These are phyloP conservation scores for Aelia acuminata DNA, from an alignment of 2,888 invertebrate species.

Conservation along the genomic window DNA sequence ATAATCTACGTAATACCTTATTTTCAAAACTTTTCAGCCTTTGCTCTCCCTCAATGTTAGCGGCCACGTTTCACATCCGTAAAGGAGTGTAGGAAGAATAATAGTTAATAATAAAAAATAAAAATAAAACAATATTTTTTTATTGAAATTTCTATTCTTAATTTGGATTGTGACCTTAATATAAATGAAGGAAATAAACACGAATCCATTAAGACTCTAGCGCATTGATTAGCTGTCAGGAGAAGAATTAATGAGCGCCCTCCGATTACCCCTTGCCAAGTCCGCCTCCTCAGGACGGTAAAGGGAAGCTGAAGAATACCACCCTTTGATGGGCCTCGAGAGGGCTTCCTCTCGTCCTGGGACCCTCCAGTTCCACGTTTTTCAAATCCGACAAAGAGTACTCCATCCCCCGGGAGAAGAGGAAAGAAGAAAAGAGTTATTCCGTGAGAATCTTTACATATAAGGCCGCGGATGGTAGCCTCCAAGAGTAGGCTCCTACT, in stretches of 20 bases:
- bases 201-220: neutral
- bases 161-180: too few relatives aligned
- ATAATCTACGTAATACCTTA: too few relatives aligned
- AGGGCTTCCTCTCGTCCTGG: conserved; percentile 32
- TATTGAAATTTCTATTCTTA: too few relatives aligned
- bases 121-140: too few relatives aligned
- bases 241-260: neutral
- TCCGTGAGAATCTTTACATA: conserved; percentile 59
- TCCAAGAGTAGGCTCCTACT: neutral
- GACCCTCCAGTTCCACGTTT: conserved; percentile 64
- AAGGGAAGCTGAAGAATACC: conserved; percentile 34
- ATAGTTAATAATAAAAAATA: too few relatives aligned
- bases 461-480: conserved; percentile 38
- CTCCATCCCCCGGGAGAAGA: neutral
- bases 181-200: neutral
- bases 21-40: too few relatives aligned
- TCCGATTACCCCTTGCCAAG: neutral
- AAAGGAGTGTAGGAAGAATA: too few relatives aligned
- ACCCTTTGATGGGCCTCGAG: conserved; percentile 1
- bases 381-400: conserved; percentile 64
- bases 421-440: conserved; percentile 53
- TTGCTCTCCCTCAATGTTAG: too few relatives aligned
- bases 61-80: too few relatives aligned
- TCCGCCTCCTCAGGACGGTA: neutral
- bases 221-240: neutral